Percentiles rank a stretch among this genome's conserved stretches.
phyloP scores from a whole-genome alignment of 1,140 invertebrate genomes.

The Melipona quadrifasciata region DNA sequence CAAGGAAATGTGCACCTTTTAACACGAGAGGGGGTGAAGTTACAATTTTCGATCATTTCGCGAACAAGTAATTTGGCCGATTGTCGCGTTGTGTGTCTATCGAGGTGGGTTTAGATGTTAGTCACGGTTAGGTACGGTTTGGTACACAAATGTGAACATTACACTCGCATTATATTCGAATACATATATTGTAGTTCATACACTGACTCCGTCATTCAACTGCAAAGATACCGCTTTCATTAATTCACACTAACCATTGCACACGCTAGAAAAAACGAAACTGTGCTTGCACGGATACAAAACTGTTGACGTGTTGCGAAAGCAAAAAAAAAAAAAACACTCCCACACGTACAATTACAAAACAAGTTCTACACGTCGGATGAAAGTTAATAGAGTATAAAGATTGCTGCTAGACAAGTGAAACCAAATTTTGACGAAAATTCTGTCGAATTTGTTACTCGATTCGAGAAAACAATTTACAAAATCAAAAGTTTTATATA shows the following conservation, averaged over 20 bases:
- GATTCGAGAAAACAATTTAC: background rate
- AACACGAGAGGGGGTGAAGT: background rate
- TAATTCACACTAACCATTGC: constrained; percentile 5
- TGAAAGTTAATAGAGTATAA: background rate
- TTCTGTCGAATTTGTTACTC: background rate
- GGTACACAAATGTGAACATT: background rate
- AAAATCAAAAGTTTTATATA: background rate
- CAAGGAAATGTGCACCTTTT: background rate
- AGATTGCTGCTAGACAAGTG: background rate
- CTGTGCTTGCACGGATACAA: constrained; percentile 13
- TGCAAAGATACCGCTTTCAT: background rate
- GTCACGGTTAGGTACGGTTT: constrained; percentile 47
- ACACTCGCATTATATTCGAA: background rate
- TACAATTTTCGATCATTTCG: constrained; percentile 15
- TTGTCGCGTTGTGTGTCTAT: constrained; percentile 75
- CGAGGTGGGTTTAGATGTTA: constrained; percentile 57
- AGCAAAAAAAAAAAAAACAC: constrained; percentile 26
- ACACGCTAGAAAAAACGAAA: constrained; percentile 15
- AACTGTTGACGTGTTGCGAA: background rate
- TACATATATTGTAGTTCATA: background rate
- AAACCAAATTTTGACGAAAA: background rate
- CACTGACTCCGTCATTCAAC: too few relatives aligned
- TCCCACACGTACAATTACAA: constrained; percentile 30
- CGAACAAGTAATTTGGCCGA: constrained; percentile 62
- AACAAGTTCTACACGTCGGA: background rate